phyloP scores from a whole-genome alignment of 2,113 vertebrate genomes.

The Catharus fuscescens region DNA sequence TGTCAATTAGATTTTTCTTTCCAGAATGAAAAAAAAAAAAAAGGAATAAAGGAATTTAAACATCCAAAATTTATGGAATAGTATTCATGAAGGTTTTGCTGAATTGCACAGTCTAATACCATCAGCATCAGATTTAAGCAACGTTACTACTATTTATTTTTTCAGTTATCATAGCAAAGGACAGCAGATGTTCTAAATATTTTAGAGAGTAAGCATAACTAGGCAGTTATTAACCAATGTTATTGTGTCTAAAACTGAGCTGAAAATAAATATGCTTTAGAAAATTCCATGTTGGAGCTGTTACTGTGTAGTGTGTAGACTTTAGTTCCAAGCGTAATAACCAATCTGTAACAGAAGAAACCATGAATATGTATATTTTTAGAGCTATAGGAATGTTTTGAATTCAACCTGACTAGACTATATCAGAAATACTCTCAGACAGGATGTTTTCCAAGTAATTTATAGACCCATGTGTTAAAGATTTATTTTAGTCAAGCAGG shows the following conservation, averaged over 20 bases:
- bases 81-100: not conserved
- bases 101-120: not conserved
- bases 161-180: not conserved
- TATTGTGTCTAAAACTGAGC: slow-evolving; percentile 13
- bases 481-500: slow-evolving; percentile 4
- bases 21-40: not conserved
- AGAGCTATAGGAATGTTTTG: not conserved
- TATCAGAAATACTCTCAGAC: slow-evolving; percentile 12
- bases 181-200: not conserved
- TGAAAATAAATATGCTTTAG: not conserved
- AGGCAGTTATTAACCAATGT: not conserved
- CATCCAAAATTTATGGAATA: not conserved
- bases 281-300: slow-evolving; percentile 1
- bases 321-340: not conserved
- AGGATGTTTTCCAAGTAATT: slow-evolving; percentile 15
- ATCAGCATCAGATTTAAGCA: not conserved
- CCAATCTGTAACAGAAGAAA: slow-evolving; percentile 3
- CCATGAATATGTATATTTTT: not conserved
- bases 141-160: not conserved
- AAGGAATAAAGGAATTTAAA: not conserved
- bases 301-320: not conserved
- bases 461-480: not conserved
- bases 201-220: not conserved
- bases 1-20: not conserved
- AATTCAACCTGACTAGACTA: not conserved